Percentiles rank a stretch among this genome's conserved stretches.
Evolutionary conservation across 2,888 invertebrate species (phyloP).

Genomic region (Nomada fabriciana): DNA sequence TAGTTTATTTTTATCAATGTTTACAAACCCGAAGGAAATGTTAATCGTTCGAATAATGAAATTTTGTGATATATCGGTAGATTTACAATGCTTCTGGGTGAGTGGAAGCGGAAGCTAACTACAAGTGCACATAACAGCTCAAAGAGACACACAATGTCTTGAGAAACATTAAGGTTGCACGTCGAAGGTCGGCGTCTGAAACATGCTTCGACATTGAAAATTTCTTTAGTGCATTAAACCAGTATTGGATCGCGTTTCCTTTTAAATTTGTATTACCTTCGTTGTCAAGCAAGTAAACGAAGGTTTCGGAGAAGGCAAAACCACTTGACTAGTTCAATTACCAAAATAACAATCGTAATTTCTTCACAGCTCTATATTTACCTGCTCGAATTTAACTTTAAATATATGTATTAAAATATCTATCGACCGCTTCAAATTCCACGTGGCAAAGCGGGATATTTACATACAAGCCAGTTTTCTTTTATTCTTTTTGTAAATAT

Average conservation of each 20-base stretch:
- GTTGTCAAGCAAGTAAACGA: slow-evolving; percentile 5
- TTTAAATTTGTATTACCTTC: slow-evolving; percentile 44
- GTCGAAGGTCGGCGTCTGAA: slow-evolving; percentile 39
- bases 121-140: not conserved
- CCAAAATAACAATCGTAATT: slow-evolving; percentile 43
- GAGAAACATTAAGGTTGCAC: slow-evolving; percentile 34
- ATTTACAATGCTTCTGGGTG: not conserved
- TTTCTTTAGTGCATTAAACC: slow-evolving; percentile 42
- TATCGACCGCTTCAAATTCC: slow-evolving; percentile 3
- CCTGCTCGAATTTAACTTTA: slow-evolving; percentile 13
- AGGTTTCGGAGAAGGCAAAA: slow-evolving; percentile 15
- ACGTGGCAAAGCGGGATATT: not conserved
- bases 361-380: slow-evolving; percentile 32
- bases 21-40: not conserved
- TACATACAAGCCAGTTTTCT: not conserved
- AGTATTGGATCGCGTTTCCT: slow-evolving; percentile 38
- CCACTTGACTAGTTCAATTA: slow-evolving; percentile 14
- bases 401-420: slow-evolving; percentile 14
- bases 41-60: not conserved
- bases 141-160: slow-evolving; percentile 14
- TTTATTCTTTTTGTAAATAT: no score
- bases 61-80: not conserved
- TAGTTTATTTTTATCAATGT: not conserved
- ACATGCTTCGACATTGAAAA: slow-evolving; percentile 50
- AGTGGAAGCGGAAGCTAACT: slow-evolving; percentile 30